A percentile compares a stretch with the other conserved stretches of the same genome.
These are phyloP conservation scores for Platalea minor DNA, from an alignment of 2,797 vertebrate genomes.

Conservation along the genomic window DNA sequence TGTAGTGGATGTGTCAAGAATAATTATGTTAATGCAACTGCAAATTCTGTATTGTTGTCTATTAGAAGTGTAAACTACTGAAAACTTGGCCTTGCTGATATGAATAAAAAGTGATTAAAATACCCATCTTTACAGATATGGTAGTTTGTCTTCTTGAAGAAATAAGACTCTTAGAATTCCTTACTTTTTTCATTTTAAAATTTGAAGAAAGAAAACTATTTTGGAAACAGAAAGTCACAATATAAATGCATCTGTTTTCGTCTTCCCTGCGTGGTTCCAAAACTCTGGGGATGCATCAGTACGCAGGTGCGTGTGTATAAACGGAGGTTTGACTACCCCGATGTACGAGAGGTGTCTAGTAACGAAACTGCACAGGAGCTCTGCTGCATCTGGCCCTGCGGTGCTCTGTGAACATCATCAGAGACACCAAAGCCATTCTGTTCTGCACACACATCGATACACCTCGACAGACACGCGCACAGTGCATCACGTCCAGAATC, in stretches of 20 bases:
- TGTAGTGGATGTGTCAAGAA: conserved; percentile 54
- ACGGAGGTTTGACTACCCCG: rapidly evolving
- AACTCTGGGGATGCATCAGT: not conserved
- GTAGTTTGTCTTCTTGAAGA: not conserved
- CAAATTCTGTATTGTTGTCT: conserved; percentile 68
- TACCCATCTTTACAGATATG: conserved; percentile 41
- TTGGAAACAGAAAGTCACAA: not conserved
- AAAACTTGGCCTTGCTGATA: conserved; percentile 64
- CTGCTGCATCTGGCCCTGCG: not conserved
- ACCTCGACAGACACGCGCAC: no score
- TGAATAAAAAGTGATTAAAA: conserved; percentile 73
- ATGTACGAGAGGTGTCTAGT: rapidly evolving
- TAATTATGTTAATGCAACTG: conserved; percentile 36
- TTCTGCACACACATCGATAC: rapidly evolving
- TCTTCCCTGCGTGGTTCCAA: not conserved
- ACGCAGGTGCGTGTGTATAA: rapidly evolving
- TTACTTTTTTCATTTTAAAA: not conserved
- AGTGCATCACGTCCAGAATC: not conserved
- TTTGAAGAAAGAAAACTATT: not conserved
- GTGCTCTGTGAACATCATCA: rapidly evolving
- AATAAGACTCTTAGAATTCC: not conserved
- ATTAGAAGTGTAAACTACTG: conserved; percentile 71
- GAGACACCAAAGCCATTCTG: not conserved
- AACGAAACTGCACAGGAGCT: rapidly evolving
- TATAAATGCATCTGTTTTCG: not conserved